Base-by-base conservation (phyloP, 2,113 vertebrate genomes). In the Emydocephalus ijimae region DNA sequence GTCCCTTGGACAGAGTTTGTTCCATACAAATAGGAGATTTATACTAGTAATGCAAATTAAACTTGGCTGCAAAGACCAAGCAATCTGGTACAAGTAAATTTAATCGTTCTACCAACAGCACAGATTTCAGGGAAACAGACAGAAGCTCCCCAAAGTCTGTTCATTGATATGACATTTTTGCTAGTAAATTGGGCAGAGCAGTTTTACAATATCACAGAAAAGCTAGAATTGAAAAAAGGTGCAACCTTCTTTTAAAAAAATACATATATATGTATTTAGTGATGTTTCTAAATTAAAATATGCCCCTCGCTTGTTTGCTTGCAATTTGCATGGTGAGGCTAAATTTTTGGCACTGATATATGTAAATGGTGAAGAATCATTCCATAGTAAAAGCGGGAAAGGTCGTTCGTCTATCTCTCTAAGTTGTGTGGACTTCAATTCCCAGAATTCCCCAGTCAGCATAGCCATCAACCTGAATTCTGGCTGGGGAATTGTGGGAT, bases 41-140 rank as follows among this genome's bases (percentile, higher is more conserved):
- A 89, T 85, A 91, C 3, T 92, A 61, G 88, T 6, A 2, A 34
- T 91, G 90, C 88, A 95, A 95, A 95, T 88, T 88, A 95, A 94
- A 94, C 59, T 92, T 91, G 74, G 6, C 52, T 89, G 64, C 34
- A 92, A 6, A 88, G 85, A 94, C 95, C 89, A 95, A 0, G 0
- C 10, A 94, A 85, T 90, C 56, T 92, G 55, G 88, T 90, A 92
- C 59, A 94, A 59, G 56, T 18, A 59, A 93, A 59, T 12, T 91
- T 21, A 45, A 56, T 26, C 92, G 26, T 90, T 5, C 48, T 55
- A 1, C 69, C 59, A 48, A 91, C 23, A 29, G 29, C 57, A 48
- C 18, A n/a, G 55, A 56, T 74, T 91, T 85, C 52, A 85, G 15
- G 54, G 90, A 54, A 91, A 45, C 34, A 56, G 90, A 85, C 54